Base-by-base conservation (phyloP, 1,140 invertebrate species). In the Saccostrea cuccullata region DNA sequence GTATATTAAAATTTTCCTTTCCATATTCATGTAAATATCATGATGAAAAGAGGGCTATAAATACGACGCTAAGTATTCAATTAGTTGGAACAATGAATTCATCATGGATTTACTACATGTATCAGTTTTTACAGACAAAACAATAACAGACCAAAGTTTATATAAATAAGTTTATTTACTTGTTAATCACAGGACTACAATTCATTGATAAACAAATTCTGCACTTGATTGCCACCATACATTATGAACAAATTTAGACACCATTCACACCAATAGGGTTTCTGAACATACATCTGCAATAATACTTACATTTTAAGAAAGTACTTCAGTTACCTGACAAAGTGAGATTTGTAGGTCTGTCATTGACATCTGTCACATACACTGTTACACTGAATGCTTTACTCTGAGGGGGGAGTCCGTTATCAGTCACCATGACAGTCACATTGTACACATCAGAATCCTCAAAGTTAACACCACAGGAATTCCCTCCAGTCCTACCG, bases 401-500 rank as follows among this genome's bases (percentile, higher is more conserved):
- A 55, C 87, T 91, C 20, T 90, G 56, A 13, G 55, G 64, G 73
- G 92, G 92, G 11, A 86, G 15, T 8, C 92, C 92, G 82, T 20
- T 89, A 84, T 92, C 92, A 15, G 88, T 87, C 15, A 92, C 92
- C 26, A 89, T 15, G n/a, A 92, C 85, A 60, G 90, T 77, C 15
- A 86, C 82, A 70, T 92, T 55, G 30, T 82, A 86, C 2, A 2
- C 5, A 9, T 30, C 85, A 15, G 56, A 56, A 11, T 67, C 36
- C 84, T 92, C 92, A 88, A 85, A 92, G 85, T 92, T 89, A 26
- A 92, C 67, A 15, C 26, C 55, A 84, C 92, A 92, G 3, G 64
- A 6, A 6, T 77, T 47, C 6, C 82, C 85, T 30, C 84, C 86
- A 55, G 82, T 55, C 13, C 56, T 17, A 8, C 73, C n/a, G 67